phyloP scores from a whole-genome alignment of 2,797 vertebrate genomes.

The Gadopsis bispinosus region DNA sequence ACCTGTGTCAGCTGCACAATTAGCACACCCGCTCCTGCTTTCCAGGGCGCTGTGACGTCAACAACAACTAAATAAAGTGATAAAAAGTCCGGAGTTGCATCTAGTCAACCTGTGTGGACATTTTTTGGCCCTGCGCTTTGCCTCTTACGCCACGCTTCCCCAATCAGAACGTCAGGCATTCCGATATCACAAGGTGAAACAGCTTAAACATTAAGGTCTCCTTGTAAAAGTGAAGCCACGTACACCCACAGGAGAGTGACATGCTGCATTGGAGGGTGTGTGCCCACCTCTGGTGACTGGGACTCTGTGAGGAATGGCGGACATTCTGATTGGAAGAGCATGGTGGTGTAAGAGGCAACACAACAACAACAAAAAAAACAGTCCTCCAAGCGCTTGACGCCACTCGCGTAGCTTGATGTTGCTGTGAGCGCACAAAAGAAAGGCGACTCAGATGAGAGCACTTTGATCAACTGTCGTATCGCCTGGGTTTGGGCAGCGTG shows the following conservation, averaged over 20 bases:
- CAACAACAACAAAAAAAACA: background rate
- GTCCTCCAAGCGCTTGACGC: background rate
- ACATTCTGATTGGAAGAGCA: background rate
- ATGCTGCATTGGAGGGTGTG: constrained; percentile 34
- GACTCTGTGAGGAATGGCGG: background rate
- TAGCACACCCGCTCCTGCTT: too few species aligned
- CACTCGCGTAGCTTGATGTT: background rate
- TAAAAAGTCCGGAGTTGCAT: background rate
- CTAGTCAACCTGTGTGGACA: background rate
- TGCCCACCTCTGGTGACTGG: background rate
- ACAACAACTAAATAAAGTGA: too few species aligned
- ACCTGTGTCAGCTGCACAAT: too few species aligned
- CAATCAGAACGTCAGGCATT: background rate
- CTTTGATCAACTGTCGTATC: background rate
- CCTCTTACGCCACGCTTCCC: background rate
- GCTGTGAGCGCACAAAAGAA: background rate
- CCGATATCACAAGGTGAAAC: background rate
- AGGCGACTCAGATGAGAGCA: background rate
- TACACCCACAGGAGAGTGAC: constrained; percentile 4
- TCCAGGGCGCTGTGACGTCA: too few species aligned
- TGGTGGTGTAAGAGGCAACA: background rate
- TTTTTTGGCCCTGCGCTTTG: background rate
- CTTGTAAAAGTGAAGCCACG: constrained; percentile 43
- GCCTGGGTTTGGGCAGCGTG: background rate
- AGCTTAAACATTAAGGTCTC: background rate